Conservation (phyloP, 2,797 vertebrate genomes). For the Anabacerthia variegaticeps region DNA sequence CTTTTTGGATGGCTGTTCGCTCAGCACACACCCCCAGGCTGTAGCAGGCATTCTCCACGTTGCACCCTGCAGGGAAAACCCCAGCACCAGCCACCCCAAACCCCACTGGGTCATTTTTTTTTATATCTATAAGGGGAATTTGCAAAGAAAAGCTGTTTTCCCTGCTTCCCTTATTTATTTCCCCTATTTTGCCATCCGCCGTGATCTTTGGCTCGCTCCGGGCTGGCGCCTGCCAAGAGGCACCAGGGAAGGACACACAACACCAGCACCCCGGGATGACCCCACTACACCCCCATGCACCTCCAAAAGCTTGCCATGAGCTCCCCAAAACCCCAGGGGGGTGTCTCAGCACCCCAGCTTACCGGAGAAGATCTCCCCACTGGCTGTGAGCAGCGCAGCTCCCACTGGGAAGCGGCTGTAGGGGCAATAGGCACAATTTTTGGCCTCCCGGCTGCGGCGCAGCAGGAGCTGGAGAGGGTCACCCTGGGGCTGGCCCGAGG, state of each 20-base stretch:
- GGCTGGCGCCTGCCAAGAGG: background rate
- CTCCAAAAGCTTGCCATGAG: background rate
- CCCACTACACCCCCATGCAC: fast-evolving
- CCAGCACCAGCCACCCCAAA: background rate
- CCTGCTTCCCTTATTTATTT: background rate
- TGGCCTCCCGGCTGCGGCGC: constrained; percentile 73
- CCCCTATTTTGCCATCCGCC: background rate
- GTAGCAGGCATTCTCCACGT: constrained; percentile 88
- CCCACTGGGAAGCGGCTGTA: constrained; percentile 94
- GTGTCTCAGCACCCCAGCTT: background rate
- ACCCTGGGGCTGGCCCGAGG: background rate
- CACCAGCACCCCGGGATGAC: background rate
- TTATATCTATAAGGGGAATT: background rate
- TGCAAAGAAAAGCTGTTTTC: background rate
- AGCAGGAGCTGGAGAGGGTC: background rate
- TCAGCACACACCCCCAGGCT: constrained; percentile 88
- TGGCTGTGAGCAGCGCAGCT: constrained; percentile 83
- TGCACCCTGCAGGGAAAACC: constrained; percentile 83
- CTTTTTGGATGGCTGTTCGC: constrained; percentile 85
- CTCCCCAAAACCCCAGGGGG: background rate
- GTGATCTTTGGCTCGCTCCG: background rate
- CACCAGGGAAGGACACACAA: background rate
- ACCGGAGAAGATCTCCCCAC: constrained; percentile 85
- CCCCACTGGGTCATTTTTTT: fast-evolving
- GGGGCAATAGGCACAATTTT: constrained; percentile 85